Conservation (phyloP, 2,113 vertebrate species). For the Salvelinus alpinus region DNA sequence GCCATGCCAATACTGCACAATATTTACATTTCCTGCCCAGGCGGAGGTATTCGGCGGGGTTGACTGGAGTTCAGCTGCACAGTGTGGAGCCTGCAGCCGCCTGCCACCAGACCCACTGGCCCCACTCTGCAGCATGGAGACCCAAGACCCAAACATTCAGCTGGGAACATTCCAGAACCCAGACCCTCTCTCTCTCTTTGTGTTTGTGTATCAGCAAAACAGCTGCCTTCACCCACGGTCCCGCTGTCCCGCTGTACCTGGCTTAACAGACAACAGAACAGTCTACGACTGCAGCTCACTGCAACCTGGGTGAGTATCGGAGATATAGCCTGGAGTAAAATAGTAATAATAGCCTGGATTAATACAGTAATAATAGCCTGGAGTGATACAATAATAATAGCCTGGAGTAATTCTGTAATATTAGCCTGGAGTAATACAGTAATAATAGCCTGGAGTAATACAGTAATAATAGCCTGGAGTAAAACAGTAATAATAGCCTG, state of each 20-base stretch:
- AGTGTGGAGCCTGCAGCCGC: constrained; percentile 77
- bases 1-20: constrained; percentile 85
- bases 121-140: constrained; percentile 53
- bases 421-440: no score
- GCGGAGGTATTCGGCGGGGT: constrained; percentile 86
- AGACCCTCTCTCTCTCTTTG: constrained; percentile 20
- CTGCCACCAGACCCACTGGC: no score
- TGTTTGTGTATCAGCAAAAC: constrained; percentile 59
- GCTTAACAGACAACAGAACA: constrained; percentile 29
- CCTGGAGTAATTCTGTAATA: no score
- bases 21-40: constrained; percentile 94
- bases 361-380: no score
- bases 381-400: no score
- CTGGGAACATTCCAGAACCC: constrained; percentile 79
- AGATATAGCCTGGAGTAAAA: not conserved
- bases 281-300: constrained; percentile 16
- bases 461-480: no score
- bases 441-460: no score
- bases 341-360: not conserved
- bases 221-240: constrained; percentile 21
- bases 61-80: constrained; percentile 89
- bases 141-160: constrained; percentile 82
- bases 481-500: no score
- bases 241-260: not conserved
- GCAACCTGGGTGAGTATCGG: constrained; percentile 9